Percentiles rank a stretch among this genome's conserved stretches.
These are phyloP conservation scores for Ia io DNA, from an alignment of 2,113 vertebrate species.

Conservation along the genomic window DNA sequence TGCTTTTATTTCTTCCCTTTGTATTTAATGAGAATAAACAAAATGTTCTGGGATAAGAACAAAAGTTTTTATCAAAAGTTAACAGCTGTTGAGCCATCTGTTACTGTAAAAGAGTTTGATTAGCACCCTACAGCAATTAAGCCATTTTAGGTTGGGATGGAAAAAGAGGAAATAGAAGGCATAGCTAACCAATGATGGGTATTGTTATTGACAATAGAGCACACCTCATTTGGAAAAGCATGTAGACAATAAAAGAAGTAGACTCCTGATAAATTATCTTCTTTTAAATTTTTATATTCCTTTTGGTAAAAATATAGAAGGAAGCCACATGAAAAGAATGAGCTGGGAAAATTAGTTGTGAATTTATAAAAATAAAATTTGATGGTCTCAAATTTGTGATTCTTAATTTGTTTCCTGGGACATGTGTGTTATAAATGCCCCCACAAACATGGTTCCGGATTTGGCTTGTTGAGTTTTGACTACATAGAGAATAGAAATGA, in stretches of 20 bases:
- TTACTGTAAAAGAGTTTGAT: constrained; percentile 44
- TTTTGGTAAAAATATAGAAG: constrained; percentile 22
- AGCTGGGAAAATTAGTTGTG: not conserved
- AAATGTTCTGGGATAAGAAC: constrained; percentile 41
- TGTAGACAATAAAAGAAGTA: not conserved
- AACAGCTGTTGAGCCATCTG: constrained; percentile 37
- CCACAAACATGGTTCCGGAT: not conserved
- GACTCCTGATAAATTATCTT: not conserved
- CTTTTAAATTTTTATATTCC: not conserved
- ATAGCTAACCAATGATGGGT: not conserved
- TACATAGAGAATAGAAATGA: not conserved
- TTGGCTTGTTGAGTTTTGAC: not conserved
- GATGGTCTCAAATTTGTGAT: not conserved
- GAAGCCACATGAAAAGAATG: not conserved
- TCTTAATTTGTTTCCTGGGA: not conserved
- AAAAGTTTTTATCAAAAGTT: constrained; percentile 34
- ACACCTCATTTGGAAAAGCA: not conserved
- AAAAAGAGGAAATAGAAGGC: not conserved
- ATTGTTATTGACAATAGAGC: not conserved
- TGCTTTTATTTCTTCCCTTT: constrained; percentile 30
- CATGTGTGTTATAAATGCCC: not conserved
- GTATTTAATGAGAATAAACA: constrained; percentile 35
- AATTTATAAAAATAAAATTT: not conserved
- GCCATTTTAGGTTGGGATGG: not conserved
- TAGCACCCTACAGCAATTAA: not conserved